These are phyloP conservation scores for Rissa tridactyla DNA, from an alignment of 2,113 vertebrate genomes.

Conservation along the genomic window DNA sequence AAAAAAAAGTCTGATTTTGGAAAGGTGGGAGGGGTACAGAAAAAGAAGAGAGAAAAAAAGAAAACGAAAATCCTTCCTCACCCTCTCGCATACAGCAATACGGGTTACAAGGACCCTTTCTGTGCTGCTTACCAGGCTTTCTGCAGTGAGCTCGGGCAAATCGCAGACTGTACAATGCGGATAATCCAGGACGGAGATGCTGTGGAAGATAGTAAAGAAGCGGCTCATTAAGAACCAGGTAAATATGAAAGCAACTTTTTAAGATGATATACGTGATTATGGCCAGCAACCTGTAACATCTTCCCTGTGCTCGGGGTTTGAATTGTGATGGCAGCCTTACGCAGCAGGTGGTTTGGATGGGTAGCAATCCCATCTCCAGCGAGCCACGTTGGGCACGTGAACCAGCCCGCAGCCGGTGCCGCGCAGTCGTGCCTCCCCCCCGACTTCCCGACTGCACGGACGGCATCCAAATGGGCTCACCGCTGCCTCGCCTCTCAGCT, in stretches of 20 bases:
- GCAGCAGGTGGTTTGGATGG: neutral
- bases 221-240: neutral
- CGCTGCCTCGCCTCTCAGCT: neutral
- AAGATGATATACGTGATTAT: fast-evolving
- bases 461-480: neutral
- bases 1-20: neutral
- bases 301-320: neutral
- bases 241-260: neutral
- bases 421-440: fast-evolving
- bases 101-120: neutral
- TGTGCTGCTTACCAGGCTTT: constrained; percentile 88
- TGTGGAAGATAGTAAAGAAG: constrained; percentile 52
- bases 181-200: constrained; percentile 92
- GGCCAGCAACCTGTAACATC: neutral
- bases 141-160: constrained; percentile 92
- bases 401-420: neutral
- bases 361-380: neutral
- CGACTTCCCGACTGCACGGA: neutral
- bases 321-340: neutral
- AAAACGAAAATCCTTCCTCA: neutral
- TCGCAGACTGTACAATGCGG: constrained; percentile 88
- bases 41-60: neutral
- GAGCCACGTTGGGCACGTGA: fast-evolving
- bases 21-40: neutral
- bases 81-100: fast-evolving